Conservation (phyloP, 2,797 vertebrate genomes). For the Thripadectes ignobilis region DNA sequence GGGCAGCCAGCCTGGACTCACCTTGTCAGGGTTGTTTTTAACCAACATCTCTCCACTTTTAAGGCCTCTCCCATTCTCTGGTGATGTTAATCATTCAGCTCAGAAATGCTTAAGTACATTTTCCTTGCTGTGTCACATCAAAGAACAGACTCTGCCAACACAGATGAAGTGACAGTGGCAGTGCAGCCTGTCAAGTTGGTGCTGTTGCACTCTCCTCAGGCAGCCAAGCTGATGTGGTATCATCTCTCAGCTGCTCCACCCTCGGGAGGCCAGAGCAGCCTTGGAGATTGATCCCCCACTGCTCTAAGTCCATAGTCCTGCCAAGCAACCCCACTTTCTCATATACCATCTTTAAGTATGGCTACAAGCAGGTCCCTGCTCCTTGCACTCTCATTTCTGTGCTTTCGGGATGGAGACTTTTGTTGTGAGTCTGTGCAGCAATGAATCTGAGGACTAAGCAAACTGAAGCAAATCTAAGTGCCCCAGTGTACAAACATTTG, state of each 20-base stretch:
- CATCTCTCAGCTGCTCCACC: neutral
- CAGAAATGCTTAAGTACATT: neutral
- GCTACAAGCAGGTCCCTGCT: neutral
- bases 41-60: neutral
- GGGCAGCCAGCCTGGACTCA: neutral
- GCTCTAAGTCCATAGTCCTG: neutral
- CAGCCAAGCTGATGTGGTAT: neutral
- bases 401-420: neutral
- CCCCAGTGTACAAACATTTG: neutral
- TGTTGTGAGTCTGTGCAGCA: neutral
- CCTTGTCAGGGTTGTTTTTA: neutral
- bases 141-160: too few species aligned
- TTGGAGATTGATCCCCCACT: neutral
- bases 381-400: neutral
- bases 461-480: neutral
- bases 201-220: too few species aligned
- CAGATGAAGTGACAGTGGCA: neutral
- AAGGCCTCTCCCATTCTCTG: neutral
- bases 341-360: neutral
- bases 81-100: neutral
- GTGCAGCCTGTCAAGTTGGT: accelerated
- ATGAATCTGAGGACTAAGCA: neutral
- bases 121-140: neutral
- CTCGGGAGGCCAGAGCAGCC: neutral
- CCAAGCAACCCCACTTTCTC: neutral